These are phyloP conservation scores for Hestina assimilis DNA, from an alignment of 1,140 invertebrate species.

Conservation along the genomic window DNA sequence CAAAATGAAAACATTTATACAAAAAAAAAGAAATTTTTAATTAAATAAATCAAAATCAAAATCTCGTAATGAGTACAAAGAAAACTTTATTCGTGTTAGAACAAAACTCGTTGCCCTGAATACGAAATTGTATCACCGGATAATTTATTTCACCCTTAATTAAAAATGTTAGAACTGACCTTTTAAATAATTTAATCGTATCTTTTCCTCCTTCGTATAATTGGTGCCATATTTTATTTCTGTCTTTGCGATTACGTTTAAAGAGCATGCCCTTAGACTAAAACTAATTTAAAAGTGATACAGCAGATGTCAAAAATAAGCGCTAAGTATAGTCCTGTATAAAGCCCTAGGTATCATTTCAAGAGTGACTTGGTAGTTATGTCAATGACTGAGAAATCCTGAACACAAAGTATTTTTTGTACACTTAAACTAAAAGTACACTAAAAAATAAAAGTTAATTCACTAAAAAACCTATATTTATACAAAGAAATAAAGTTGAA, in stretches of 20 bases:
- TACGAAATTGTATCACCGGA: slow-evolving; percentile 17
- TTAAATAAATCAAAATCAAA: too few relatives aligned
- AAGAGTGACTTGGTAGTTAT: too few relatives aligned
- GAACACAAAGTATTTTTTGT: too few relatives aligned
- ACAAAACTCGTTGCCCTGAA: not conserved
- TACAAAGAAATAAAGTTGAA: too few relatives aligned
- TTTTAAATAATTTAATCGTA: slow-evolving; percentile 35
- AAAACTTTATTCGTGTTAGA: not conserved
- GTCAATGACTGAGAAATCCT: too few relatives aligned
- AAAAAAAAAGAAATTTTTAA: not conserved
- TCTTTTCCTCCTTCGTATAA: slow-evolving; percentile 31
- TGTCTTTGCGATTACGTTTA: slow-evolving; percentile 30
- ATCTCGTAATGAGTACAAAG: not conserved
- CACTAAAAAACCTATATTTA: too few relatives aligned
- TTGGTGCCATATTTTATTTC: slow-evolving; percentile 40
- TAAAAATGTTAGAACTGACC: slow-evolving; percentile 31
- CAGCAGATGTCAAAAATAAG: too few relatives aligned
- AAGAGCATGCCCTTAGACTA: slow-evolving; percentile 23
- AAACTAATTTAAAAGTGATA: not conserved
- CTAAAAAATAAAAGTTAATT: too few relatives aligned
- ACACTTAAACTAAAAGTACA: too few relatives aligned
- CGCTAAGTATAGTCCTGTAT: too few relatives aligned
- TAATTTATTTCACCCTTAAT: slow-evolving; percentile 29
- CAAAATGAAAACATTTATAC: not conserved
- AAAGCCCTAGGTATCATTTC: too few relatives aligned